Evolutionary conservation across 2,888 invertebrate genomes (phyloP).

Genomic region (Trisateles emortualis): DNA sequence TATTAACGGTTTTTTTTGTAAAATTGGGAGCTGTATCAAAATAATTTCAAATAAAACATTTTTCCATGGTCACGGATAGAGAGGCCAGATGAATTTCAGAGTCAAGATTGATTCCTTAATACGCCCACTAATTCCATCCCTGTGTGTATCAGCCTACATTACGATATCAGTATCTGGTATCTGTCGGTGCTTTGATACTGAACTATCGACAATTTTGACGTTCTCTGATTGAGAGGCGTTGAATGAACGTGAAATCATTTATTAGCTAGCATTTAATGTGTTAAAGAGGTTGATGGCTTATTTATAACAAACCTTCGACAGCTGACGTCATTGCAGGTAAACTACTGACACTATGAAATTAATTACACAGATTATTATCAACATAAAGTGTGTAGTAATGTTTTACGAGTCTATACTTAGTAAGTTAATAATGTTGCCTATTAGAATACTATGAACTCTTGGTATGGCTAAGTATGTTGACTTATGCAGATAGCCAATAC

Average conservation of each 20-base stretch:
- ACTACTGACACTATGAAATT: background rate
- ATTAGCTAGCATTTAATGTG: background rate
- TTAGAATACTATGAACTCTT: background rate
- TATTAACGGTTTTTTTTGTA: no score
- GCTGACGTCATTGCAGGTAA: background rate
- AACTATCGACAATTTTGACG: conserved; percentile 42
- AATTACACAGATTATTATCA: background rate
- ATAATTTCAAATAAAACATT: no score
- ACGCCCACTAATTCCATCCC: conserved; percentile 16
- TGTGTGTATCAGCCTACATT: conserved; percentile 29
- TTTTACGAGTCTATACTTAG: background rate
- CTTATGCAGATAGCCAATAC: background rate
- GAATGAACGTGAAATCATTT: conserved; percentile 29
- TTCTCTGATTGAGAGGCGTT: conserved; percentile 42
- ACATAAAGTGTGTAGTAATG: background rate
- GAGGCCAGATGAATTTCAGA: background rate
- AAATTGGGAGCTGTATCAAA: no score
- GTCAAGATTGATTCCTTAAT: background rate
- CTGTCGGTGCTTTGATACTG: conserved; percentile 50
- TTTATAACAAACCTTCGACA: background rate
- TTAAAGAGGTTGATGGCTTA: conserved; percentile 1
- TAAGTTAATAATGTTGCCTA: background rate
- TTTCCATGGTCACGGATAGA: no score
- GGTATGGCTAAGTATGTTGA: background rate
- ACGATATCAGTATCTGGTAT: conserved; percentile 38